Base-by-base conservation (phyloP, 1,140 invertebrate genomes). In the Scaptomyza hsui region DNA sequence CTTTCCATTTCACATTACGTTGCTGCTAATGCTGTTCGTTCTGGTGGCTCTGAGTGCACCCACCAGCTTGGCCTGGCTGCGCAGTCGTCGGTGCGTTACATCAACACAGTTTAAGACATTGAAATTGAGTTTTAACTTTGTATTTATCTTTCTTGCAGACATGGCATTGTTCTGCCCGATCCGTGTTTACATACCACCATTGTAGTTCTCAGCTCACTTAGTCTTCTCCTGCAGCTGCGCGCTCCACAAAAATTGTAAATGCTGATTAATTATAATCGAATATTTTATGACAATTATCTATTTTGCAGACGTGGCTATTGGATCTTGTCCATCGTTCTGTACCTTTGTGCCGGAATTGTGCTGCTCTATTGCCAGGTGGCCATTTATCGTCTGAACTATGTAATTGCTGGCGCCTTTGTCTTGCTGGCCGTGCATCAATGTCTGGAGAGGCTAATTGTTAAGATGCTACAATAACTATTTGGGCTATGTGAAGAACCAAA, bases 11-110 rank as follows among this genome's bases (percentile, higher is more conserved):
- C 94, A 95, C 75, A 92, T 94, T 69, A 93, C 92, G 53, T 71
- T 95, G 71, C 93, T 95, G 63, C 92, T 94, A n/a, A 72, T 94
- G 77, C 93, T 94, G 86, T 72, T 92, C 29, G 64, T 92, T 45
- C 91, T 94, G 2, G 91, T 94, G 4, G 59, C 93, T 13, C 82
- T 94, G 2, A 94, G 93, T 88, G 70, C 93, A 4, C 94, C 94
- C 1, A 91, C 92, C 16, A 86, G 93, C 10, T 70, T 95, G 29
- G 94, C 94, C 4, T 94, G 94, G 94, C 93, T 94, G 0, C 92
- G 93, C 62, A 94, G 94, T 90, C 94, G 93, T 57, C 93, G 93
- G 94, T 94, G 91, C 92, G 92, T 92, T 9, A 16, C n/a, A 51
- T 48, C 4, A 12, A 4, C 15, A 3, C 15, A 32, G 42, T 35